phyloP scores from a whole-genome alignment of 53 echinoderm and acorn worm species.

The Echinarachnius parma region DNA sequence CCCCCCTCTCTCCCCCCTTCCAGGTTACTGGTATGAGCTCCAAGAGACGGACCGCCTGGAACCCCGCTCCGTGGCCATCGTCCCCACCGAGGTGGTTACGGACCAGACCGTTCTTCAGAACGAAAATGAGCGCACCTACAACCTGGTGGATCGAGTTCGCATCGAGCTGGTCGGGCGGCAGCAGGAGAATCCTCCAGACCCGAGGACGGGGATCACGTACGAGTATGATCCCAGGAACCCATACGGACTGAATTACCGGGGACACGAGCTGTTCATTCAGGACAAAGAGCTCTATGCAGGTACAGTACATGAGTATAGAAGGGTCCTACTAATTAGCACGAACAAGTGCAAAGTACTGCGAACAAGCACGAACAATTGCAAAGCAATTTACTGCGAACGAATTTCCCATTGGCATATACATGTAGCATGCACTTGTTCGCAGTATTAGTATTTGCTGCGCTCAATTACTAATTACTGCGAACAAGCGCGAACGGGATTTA shows the following conservation, averaged over 20 bases:
- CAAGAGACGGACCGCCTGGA: constrained; percentile 17
- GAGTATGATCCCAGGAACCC: constrained; percentile 35
- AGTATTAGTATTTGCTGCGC: no score
- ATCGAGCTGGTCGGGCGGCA: constrained; percentile 22
- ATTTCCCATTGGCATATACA: no score
- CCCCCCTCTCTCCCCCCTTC: neutral
- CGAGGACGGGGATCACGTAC: neutral
- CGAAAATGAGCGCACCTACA: neutral
- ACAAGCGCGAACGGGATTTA: no score
- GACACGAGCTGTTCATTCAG: constrained; percentile 56
- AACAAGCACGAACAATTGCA: no score
- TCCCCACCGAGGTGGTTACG: neutral
- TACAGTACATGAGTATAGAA: no score
- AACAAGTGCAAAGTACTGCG: no score
- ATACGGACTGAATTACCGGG: constrained; percentile 44
- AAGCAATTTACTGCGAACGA: no score
- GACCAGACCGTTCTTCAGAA: neutral
- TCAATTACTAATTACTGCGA: no score
- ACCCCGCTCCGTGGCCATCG: constrained; percentile 15
- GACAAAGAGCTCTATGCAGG: constrained; percentile 43
- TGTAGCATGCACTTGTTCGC: no score
- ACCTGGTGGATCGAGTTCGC: constrained; percentile 23
- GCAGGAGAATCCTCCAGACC: neutral
- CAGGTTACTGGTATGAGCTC: constrained; percentile 22
- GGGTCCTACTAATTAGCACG: no score